Evolutionary conservation across 37 sponge, comb jelly and placozoan genomes (phyloP).

Genomic region (Diacarnus erythraeanus): DNA sequence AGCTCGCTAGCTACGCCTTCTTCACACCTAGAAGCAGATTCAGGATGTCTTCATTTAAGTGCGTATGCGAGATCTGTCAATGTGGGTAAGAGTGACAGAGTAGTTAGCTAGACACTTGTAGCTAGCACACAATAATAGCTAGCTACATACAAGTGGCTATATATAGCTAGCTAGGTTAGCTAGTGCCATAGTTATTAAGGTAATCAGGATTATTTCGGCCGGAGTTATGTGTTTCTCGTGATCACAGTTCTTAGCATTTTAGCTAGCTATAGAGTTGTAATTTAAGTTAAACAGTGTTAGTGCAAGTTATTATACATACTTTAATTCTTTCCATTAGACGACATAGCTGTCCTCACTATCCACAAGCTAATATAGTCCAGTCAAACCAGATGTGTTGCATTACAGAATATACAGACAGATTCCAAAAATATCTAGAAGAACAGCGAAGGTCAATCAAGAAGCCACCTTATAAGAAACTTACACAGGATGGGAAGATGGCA

Average conservation of each 20-base stretch:
- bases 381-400: slow-evolving; percentile 22
- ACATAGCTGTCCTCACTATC: slow-evolving; percentile 78
- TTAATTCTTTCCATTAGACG: slow-evolving; percentile 40
- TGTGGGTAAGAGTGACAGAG: slow-evolving; percentile 93
- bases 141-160: no score
- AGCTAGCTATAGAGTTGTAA: no score
- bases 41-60: slow-evolving; percentile 24
- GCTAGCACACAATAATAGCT: no score
- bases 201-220: no score
- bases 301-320: no score
- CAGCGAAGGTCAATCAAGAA: slow-evolving; percentile 30
- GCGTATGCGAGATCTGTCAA: slow-evolving; percentile 80
- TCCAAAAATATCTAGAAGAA: slow-evolving; percentile 22
- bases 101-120: no score
- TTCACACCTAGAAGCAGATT: not conserved
- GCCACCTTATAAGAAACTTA: slow-evolving; percentile 33
- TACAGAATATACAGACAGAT: slow-evolving; percentile 54
- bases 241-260: no score
- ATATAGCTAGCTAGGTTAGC: no score
- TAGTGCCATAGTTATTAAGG: no score
- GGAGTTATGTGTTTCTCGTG: no score
- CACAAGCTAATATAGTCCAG: slow-evolving; percentile 25
- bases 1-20: slow-evolving; percentile 5
- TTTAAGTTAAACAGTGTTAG: no score
- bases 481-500: slow-evolving; percentile 41